These are phyloP conservation scores for Amblyopsis rosae DNA, from an alignment of 2,113 vertebrate species.

Conservation along the genomic window DNA sequence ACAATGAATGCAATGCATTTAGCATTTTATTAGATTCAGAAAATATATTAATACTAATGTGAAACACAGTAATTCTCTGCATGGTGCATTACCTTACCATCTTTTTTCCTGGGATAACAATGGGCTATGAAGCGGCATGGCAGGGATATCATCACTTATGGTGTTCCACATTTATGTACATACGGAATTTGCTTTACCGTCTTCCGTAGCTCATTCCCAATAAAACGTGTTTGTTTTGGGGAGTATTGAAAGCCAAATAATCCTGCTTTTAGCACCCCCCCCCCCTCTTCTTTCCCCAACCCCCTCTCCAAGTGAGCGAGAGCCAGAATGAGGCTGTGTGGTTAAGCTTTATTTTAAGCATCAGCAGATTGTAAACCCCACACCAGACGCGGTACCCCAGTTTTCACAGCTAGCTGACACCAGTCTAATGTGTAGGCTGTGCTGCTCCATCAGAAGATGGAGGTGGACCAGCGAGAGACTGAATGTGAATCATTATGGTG, in stretches of 20 bases:
- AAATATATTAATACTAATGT: constrained; percentile 56
- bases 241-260: background rate
- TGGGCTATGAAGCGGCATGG: no score
- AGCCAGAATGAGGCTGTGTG: constrained; percentile 2
- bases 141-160: background rate
- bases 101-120: constrained; percentile 4
- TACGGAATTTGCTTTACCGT: background rate
- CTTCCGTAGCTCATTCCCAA: background rate
- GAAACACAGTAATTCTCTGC: constrained; percentile 24
- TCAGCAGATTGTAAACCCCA: constrained; percentile 40
- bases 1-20: constrained; percentile 48
- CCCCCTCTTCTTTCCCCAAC: background rate
- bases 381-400: constrained; percentile 23
- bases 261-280: constrained; percentile 5
- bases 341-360: constrained; percentile 30
- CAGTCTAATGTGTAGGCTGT: constrained; percentile 9
- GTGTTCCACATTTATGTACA: background rate
- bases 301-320: constrained; percentile 1
- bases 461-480: background rate
- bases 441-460: constrained; percentile 17
- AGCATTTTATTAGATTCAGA: constrained; percentile 48
- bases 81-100: background rate
- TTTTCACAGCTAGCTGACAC: constrained; percentile 22
- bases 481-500: constrained; percentile 9
- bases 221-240: constrained; percentile 11